Conservation (phyloP, 2,888 invertebrate species). For the Caenorhabditis sp. region DNA sequence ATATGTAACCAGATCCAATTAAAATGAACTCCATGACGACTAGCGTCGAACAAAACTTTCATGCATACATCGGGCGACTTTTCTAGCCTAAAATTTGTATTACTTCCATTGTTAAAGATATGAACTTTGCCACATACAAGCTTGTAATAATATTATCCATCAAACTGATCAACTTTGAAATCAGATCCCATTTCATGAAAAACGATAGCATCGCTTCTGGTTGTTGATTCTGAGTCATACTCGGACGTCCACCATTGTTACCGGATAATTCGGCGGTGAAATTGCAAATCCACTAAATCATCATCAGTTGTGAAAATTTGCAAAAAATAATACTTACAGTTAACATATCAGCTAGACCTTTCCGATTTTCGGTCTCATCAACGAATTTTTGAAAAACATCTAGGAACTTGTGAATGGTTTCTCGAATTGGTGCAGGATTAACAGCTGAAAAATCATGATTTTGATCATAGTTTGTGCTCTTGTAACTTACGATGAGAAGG, state of each 20-base stretch:
- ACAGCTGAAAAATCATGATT: no score
- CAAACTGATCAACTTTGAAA: conserved; percentile 22
- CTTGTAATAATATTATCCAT: conserved; percentile 16
- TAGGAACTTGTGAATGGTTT: conserved; percentile 15
- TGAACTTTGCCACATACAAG: conserved; percentile 14
- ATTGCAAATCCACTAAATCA: conserved; percentile 48
- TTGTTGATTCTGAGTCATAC: conserved; percentile 16
- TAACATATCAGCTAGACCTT: conserved; percentile 11
- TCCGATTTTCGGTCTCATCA: conserved; percentile 4
- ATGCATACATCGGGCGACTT: conserved; percentile 41
- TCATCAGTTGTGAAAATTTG: background rate
- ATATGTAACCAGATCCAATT: conserved; percentile 58
- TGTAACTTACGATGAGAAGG: conserved; percentile 13
- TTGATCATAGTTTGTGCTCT: background rate
- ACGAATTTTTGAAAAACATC: conserved; percentile 10
- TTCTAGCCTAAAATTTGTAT: conserved; percentile 19
- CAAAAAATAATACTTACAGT: background rate
- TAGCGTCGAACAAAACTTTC: conserved; percentile 42
- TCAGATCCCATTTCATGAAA: conserved; percentile 25
- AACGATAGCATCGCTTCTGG: conserved; percentile 17
- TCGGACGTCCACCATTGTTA: conserved; percentile 44
- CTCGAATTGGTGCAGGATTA: conserved; percentile 11
- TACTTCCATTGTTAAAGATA: background rate
- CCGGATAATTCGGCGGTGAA: conserved; percentile 37
- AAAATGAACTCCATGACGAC: conserved; percentile 47